Evolutionary conservation across 2,888 invertebrate species (phyloP).

Genomic region (Agrochola lota): DNA sequence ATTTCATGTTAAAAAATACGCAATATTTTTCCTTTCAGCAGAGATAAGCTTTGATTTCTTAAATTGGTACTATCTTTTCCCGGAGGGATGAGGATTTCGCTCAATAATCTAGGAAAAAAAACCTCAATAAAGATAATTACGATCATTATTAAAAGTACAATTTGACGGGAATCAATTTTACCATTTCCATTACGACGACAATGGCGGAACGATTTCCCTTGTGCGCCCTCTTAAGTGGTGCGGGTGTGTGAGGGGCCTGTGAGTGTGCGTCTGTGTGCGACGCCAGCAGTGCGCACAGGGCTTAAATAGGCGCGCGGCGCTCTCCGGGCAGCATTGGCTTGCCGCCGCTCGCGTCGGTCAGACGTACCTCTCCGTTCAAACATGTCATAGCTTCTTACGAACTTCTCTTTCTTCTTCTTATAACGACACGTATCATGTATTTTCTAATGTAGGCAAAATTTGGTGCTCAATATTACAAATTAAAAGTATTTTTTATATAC

Average conservation of each 20-base stretch:
- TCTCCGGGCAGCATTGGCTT: constrained; percentile 79
- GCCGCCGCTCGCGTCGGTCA: constrained; percentile 78
- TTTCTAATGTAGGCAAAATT: constrained; percentile 82
- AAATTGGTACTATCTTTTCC: constrained; percentile 64
- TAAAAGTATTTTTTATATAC: constrained; percentile 85
- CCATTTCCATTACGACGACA: constrained; percentile 86
- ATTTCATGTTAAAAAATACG: constrained; percentile 73
- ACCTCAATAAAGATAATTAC: constrained; percentile 85
- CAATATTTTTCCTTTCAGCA: constrained; percentile 39
- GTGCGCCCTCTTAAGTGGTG: constrained; percentile 82
- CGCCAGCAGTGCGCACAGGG: constrained; percentile 54
- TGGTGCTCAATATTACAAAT: constrained; percentile 86
- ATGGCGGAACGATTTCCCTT: constrained; percentile 85
- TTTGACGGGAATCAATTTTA: constrained; percentile 86
- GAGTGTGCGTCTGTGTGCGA: constrained; percentile 66
- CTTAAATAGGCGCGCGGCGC: constrained; percentile 77
- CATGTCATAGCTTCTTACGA: constrained; percentile 82
- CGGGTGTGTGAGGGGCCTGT: constrained; percentile 66
- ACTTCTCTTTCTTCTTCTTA: constrained; percentile 78
- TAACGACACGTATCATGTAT: constrained; percentile 89
- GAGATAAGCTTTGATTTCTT: constrained; percentile 64
- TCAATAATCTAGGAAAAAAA: constrained; percentile 62
- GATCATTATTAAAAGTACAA: constrained; percentile 85
- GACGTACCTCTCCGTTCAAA: constrained; percentile 75
- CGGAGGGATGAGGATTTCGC: constrained; percentile 52